Base-by-base conservation (phyloP, 2,888 invertebrate species). In the Scrobipalpa costella region DNA sequence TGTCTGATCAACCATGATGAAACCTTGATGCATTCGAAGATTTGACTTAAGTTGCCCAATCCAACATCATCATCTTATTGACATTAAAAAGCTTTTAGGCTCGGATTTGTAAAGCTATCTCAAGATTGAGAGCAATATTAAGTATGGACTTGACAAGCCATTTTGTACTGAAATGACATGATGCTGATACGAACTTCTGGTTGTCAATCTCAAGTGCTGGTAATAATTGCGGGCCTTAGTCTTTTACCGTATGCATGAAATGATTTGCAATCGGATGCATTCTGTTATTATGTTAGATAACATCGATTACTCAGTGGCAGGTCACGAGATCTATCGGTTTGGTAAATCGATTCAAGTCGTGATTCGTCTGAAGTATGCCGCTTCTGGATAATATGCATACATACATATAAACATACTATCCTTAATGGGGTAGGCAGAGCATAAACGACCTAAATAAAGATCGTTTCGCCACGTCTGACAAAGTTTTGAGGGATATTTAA, bases 311-410 rank as follows among this genome's bases (percentile, higher is more conserved):
- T 69, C 69, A 67, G 68, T 72, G 71, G 73, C 78, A 72, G 75
- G 80, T 84, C 85, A 86, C 85, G 55, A 27, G 34, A 81, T 65
- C 1, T 33, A 72, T 67, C 67, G 71, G 79, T 81, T 55, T 83
- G 80, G 77, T 34, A 27, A 61, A 78, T 79, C 77, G 70, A 76
- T 77, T 71, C 71, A 67, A 71, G 74, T 84, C 79, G 79, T 82
- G 82, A 79, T 59, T 34, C 34, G 15, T 55, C 34, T 15, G 55
- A 33, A 34, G 55, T 77, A 72, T 73, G 75, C 55, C 55, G 55
- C 72, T 73, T 55, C 33, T 55, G 55, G 55, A 7, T 34, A 27
- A 55, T 15, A 38, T 64, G 63, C n/a, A n/a, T n/a, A n/a, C n/a
- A n/a, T n/a, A n/a, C n/a, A n/a, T n/a, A n/a, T n/a, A n/a, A n/a